A percentile compares a stretch with the other conserved stretches of the same genome.
phyloP scores from a whole-genome alignment of 2,113 vertebrate species.

The Sorex araneus region DNA sequence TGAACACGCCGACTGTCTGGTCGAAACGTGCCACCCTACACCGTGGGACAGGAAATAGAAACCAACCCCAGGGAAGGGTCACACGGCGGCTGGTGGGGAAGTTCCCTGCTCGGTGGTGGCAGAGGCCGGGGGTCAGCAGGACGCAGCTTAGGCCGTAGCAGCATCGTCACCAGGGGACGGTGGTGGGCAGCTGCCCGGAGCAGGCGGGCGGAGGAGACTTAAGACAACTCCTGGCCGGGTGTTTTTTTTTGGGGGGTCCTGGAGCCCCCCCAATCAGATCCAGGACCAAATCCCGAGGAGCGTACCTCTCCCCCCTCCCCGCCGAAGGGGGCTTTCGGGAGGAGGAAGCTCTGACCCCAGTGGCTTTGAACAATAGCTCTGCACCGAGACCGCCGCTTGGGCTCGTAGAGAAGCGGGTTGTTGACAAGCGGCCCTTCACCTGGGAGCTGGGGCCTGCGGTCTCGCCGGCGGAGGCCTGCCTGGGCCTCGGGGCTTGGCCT shows the following conservation, averaged over 20 bases:
- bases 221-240: too few species aligned
- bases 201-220: neutral
- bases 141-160: too few species aligned
- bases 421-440: conserved; percentile 64
- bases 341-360: neutral
- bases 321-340: conserved; percentile 17
- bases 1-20: neutral
- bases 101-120: neutral
- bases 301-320: neutral
- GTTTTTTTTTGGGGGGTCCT: too few species aligned
- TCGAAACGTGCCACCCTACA: neutral
- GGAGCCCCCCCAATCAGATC: neutral
- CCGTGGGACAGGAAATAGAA: neutral
- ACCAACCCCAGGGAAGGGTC: neutral
- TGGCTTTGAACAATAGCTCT: conserved; percentile 16
- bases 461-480: conserved; percentile 6
- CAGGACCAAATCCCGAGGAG: neutral
- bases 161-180: neutral
- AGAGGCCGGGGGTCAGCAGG: neutral
- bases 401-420: conserved; percentile 48
- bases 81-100: neutral
- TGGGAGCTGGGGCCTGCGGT: conserved; percentile 43
- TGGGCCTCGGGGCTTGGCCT: conserved; percentile 76
- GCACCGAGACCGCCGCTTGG: neutral
- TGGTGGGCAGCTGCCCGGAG: accelerated